Conservation (phyloP, 2,113 vertebrate genomes). For the Larimichthys polyactis region DNA sequence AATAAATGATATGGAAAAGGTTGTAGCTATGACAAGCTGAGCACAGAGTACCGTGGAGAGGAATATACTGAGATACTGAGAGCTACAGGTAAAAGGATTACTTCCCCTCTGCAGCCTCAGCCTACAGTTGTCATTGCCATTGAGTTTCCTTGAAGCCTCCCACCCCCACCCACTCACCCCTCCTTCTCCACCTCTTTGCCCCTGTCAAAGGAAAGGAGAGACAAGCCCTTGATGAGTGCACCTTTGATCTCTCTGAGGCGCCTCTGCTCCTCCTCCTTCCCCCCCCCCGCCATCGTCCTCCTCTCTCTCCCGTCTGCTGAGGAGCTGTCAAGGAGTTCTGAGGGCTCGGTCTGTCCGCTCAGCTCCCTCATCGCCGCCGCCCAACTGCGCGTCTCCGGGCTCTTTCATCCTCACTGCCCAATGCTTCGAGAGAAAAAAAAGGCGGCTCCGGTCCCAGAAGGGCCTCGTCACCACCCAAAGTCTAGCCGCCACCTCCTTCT, state of each 20-base stretch:
- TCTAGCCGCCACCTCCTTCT: background rate
- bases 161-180: too few species aligned
- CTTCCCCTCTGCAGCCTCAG: background rate
- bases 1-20: constrained; percentile 20
- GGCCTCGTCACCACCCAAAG: constrained; percentile 16
- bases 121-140: constrained; percentile 13
- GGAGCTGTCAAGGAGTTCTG: constrained; percentile 58
- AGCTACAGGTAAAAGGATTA: constrained; percentile 44
- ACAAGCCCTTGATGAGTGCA: constrained; percentile 60
- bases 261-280: constrained; percentile 53
- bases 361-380: constrained; percentile 14
- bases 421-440: constrained; percentile 1
- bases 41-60: background rate
- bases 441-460: constrained; percentile 23
- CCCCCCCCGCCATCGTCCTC: constrained; percentile 28
- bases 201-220: constrained; percentile 61
- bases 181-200: constrained; percentile 5
- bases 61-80: background rate
- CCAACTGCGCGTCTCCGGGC: constrained; percentile 10
- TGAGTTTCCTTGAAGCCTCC: constrained; percentile 41
- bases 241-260: constrained; percentile 69
- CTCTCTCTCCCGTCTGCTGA: constrained; percentile 35
- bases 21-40: background rate
- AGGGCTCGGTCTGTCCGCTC: constrained; percentile 38
- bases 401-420: constrained; percentile 50